Evolutionary conservation across 1,140 invertebrate genomes (phyloP), one percentile per base, ranked within the genome.

Genomic region (Drosophila serrata): DNA sequence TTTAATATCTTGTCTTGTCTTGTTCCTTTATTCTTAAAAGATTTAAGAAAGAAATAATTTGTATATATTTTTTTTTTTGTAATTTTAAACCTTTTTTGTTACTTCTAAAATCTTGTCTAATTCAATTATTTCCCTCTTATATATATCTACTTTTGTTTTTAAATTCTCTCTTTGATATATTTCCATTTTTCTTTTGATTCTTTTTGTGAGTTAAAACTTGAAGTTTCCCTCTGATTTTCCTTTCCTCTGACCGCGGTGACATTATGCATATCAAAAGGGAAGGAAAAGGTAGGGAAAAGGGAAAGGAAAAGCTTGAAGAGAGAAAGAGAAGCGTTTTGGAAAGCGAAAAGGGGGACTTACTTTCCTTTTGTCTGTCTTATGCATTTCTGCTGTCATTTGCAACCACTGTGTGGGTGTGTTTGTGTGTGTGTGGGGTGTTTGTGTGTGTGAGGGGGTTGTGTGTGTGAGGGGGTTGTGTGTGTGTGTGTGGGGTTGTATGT

Each of bases 321-420:
- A 24, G 8, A 19, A 45, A 24, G 31, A 11, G 39, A 22, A n/a
- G 27, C 19, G 15, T 55, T 55, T 55, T 37, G 51, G 51, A 55
- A 37, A 31, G 24, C 60, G 27, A 27, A 46, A 31, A 29, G 69
- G 22, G 43, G 22, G 43, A 45, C 33, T 56, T 60, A 37, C 22
- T 56, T 60, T 7, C 62, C 55, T 69, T 69, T 77, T 77, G 62
- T 60, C 74, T 56, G 63, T 73, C 40, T 68, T 48, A 40, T 76
- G 73, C 73, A 77, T 74, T 61, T 45, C 19, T 74, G 69, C 73
- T 77, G 73, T 77, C 74, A 77, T 53, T 77, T 76, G 62, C 74
- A 76, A 48, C 40, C 62, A 76, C 55, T 65, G 39, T 75, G 42
- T 48, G 24, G 17, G 22, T 11, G 8, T 29, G 45, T 35, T 35